Evolutionary conservation across 2,113 vertebrate genomes (phyloP), one percentile per base, ranked within the genome.

Genomic region (Poeciliopsis turrubarensis): DNA sequence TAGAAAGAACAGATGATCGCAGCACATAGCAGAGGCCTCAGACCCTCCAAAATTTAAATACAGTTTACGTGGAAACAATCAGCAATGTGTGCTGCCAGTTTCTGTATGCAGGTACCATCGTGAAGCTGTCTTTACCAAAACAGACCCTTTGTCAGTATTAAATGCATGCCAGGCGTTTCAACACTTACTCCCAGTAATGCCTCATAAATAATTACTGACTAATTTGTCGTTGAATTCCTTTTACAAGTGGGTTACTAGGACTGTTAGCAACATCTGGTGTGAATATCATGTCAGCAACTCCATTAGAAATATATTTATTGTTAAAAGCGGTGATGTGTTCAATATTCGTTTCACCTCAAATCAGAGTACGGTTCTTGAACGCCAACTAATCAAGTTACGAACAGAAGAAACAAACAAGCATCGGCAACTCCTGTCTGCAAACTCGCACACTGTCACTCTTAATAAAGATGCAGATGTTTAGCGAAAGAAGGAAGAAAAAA

Each of bases 391-490:
- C n/a, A 62, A 54, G n/a, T 64, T 39, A 57, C 25, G 44, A 4
- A 1, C 6, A 34, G 13, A 30, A 2, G 19, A 17, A 67, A 26
- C 44, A 32, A 22, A 27, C 12, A 73, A 54, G 76, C 47, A 82
- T 26, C 30, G 72, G 51, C 68, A 84, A n/a, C 70, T 22, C 71
- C 27, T 39, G 15, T n/a, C 32, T 39, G 31, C 22, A 54, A 3
- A 62, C 15, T 5, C 15, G 68, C 44, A 76, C 27, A 25, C 41
- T 37, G 41, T 39, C 37, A 17, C 31, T 62, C 77, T 60, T 68
- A 57, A 80, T 37, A 65, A 26, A 80, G 63, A 73, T 19, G 32
- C 14, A 80, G 34, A 57, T 37, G 30, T 5, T 51, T 6, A 64
- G 41, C 34, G 8, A 34, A 47, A 68, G 31, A 75, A 17, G 41